Evolutionary conservation across 2,113 vertebrate species (phyloP).

Genomic region (Brachyistius frenatus): DNA sequence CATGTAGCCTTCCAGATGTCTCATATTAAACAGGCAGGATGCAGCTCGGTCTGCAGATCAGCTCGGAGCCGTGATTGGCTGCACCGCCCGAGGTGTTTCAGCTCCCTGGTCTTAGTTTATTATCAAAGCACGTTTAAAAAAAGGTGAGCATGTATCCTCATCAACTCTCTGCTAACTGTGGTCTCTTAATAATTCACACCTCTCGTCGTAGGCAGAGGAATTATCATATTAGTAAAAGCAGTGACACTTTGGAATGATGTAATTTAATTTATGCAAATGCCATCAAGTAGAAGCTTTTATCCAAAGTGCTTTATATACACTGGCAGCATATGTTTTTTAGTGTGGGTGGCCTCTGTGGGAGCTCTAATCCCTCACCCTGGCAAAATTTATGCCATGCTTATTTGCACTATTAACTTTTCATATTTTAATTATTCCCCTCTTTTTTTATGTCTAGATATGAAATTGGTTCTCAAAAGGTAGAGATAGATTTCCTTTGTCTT

Average conservation of each 20-base stretch:
- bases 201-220: constrained; percentile 18
- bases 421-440: constrained; percentile 40
- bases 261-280: constrained; percentile 57
- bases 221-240: constrained; percentile 17
- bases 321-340: constrained; percentile 38
- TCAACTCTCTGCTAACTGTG: background rate
- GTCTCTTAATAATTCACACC: background rate
- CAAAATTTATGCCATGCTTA: constrained; percentile 40
- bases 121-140: constrained; percentile 1
- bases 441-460: constrained; percentile 3
- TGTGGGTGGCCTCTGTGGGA: constrained; percentile 45
- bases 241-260: constrained; percentile 41
- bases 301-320: constrained; percentile 38
- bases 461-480: constrained; percentile 5
- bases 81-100: background rate
- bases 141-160: constrained; percentile 9
- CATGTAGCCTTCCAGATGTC: constrained; percentile 69
- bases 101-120: constrained; percentile 14
- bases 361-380: constrained; percentile 47
- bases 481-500: constrained; percentile 19
- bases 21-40: constrained; percentile 46
- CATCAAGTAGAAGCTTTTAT: constrained; percentile 42
- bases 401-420: constrained; percentile 37
- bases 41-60: constrained; percentile 17
- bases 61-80: constrained; percentile 48